Conservation (phyloP, 2,888 invertebrate species). For the Euplagia quadripunctaria region DNA sequence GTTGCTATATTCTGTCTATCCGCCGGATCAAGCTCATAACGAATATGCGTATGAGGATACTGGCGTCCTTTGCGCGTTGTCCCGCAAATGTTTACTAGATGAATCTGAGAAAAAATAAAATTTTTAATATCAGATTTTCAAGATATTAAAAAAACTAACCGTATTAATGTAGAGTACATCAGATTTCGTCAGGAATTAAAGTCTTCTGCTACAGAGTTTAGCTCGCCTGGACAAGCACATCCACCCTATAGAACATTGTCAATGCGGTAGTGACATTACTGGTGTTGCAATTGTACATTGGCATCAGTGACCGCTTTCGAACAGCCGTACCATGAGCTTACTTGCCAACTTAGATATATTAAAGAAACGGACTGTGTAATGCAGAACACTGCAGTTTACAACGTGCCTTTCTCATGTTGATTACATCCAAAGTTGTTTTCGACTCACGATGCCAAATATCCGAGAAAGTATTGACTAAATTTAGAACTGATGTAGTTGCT, state of each 20-base stretch:
- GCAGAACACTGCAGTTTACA: conserved; percentile 29
- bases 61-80: too few species aligned
- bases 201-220: not conserved
- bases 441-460: conserved; percentile 62
- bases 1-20: too few species aligned
- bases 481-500: conserved; percentile 53
- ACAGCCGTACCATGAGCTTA: not conserved
- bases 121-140: too few species aligned
- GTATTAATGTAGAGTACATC: too few species aligned
- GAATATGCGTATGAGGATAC: too few species aligned
- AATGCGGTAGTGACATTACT: not conserved
- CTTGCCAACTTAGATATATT: not conserved
- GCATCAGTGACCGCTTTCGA: not conserved
- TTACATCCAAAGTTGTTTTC: conserved; percentile 61
- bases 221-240: not conserved
- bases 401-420: conserved; percentile 42
- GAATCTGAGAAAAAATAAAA: too few species aligned
- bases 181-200: too few species aligned
- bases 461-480: conserved; percentile 69
- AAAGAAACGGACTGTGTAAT: conserved; percentile 11
- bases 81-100: too few species aligned
- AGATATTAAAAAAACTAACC: too few species aligned
- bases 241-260: not conserved
- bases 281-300: not conserved
- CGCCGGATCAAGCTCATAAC: too few species aligned